Evolutionary conservation across 2,888 invertebrate species (phyloP).

Genomic region (Aphidoletes aphidimyza): DNA sequence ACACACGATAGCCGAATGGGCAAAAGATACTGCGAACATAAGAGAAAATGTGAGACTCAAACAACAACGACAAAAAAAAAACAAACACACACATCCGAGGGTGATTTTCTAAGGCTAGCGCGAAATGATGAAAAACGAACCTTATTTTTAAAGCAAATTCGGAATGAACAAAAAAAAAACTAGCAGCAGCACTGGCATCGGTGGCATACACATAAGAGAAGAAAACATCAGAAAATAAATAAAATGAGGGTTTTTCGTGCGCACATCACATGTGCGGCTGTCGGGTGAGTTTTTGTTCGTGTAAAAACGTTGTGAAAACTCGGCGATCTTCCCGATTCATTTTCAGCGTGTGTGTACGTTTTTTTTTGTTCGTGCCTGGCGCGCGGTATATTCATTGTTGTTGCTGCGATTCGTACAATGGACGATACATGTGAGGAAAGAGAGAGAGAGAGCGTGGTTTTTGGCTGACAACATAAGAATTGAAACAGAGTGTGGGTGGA

Average conservation of each 20-base stretch:
- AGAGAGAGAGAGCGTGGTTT: slow-evolving; percentile 39
- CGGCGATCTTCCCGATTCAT: slow-evolving; percentile 44
- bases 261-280: slow-evolving; percentile 50
- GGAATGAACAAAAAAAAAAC: slow-evolving; percentile 13
- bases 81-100: neutral
- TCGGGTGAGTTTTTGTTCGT: slow-evolving; percentile 13
- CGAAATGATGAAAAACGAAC: slow-evolving; percentile 54
- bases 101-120: slow-evolving; percentile 53
- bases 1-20: neutral
- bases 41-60: neutral
- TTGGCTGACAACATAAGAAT: slow-evolving; percentile 52
- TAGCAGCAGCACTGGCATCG: too few relatives aligned
- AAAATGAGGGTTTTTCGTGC: slow-evolving; percentile 44
- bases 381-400: slow-evolving; percentile 43
- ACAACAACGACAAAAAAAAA: neutral
- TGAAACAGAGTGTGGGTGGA: slow-evolving; percentile 51
- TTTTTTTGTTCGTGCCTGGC: neutral
- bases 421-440: neutral
- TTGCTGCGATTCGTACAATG: neutral
- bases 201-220: neutral
- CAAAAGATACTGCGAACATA: neutral
- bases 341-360: too few relatives aligned
- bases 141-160: slow-evolving; percentile 52
- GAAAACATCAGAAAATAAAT: slow-evolving; percentile 50
- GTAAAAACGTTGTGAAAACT: slow-evolving; percentile 7